Percentiles rank a stretch among this genome's conserved stretches.
These are phyloP conservation scores for Vidua chalybeata DNA, from an alignment of 2,113 vertebrate genomes.

Conservation along the genomic window DNA sequence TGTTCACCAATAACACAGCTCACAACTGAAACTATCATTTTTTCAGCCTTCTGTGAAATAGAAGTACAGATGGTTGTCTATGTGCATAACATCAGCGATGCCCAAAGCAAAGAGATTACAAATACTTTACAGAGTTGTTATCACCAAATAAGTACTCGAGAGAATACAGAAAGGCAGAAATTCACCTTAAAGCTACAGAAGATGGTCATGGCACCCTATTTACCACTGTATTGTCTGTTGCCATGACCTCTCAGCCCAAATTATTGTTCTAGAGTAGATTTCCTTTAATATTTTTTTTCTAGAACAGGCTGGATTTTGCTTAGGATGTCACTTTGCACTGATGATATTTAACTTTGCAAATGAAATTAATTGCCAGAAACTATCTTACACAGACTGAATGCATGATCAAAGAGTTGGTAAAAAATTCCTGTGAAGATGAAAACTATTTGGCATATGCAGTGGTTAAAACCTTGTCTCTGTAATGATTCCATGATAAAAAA, in stretches of 20 bases:
- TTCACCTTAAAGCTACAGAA: neutral
- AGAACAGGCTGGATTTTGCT: neutral
- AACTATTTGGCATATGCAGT: neutral
- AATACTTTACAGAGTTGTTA: conserved; percentile 26
- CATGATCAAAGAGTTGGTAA: neutral
- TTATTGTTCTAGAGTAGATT: neutral
- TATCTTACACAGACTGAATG: neutral
- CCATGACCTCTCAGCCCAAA: neutral
- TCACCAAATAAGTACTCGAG: neutral
- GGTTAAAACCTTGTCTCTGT: neutral
- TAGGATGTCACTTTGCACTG: neutral
- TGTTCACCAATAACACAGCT: neutral
- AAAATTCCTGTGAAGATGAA: neutral
- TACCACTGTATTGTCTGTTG: neutral
- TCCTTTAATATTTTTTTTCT: neutral
- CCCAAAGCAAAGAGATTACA: neutral
- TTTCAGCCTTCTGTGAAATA: neutral
- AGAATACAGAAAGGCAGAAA: neutral
- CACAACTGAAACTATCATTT: neutral
- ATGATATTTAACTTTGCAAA: neutral
- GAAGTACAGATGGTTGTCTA: conserved; percentile 18
- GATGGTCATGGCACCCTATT: neutral
- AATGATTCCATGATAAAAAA: neutral
- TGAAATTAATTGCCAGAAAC: neutral
- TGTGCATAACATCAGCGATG: neutral